These are phyloP conservation scores for Bovichtus diacanthus DNA, from an alignment of 2,797 vertebrate species.

Conservation along the genomic window DNA sequence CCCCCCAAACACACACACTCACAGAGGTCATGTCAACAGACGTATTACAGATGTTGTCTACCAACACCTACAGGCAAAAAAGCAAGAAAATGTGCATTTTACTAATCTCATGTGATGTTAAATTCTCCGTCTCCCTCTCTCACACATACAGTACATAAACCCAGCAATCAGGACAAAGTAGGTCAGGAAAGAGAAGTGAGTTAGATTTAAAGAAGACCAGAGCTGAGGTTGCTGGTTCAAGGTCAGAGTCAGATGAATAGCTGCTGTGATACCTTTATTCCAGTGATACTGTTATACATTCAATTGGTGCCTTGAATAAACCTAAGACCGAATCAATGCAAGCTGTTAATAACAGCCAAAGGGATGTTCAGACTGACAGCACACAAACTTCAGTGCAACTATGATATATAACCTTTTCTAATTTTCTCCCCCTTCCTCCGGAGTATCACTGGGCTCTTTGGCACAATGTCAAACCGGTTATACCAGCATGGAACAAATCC, in stretches of 20 bases:
- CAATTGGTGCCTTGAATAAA: conserved; percentile 27
- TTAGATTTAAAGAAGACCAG: conserved; percentile 2
- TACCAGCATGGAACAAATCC: conserved; percentile 58
- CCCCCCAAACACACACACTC: neutral
- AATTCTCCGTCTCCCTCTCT: neutral
- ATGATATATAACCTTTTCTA: neutral
- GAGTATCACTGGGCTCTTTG: conserved; percentile 33
- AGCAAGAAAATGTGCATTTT: neutral
- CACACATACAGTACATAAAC: neutral
- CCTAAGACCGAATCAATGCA: conserved; percentile 9
- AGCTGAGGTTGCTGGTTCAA: conserved; percentile 52
- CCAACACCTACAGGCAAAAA: neutral
- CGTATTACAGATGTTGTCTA: neutral
- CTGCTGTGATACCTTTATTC: conserved; percentile 45
- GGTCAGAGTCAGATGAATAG: conserved; percentile 45
- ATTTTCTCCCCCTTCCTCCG: neutral
- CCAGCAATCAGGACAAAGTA: conserved; percentile 12
- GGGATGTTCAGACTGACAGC: neutral
- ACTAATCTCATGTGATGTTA: neutral
- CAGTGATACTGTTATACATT: conserved; percentile 29
- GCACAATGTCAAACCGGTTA: conserved; percentile 61
- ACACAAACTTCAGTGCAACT: conserved; percentile 1
- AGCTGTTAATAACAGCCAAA: neutral
- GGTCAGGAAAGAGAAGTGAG: conserved; percentile 28
- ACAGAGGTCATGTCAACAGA: conserved; percentile 45